Percentiles rank a stretch among this genome's conserved stretches.
Evolutionary conservation across 2,113 vertebrate species (phyloP).

Genomic region (Sturnira hondurensis): DNA sequence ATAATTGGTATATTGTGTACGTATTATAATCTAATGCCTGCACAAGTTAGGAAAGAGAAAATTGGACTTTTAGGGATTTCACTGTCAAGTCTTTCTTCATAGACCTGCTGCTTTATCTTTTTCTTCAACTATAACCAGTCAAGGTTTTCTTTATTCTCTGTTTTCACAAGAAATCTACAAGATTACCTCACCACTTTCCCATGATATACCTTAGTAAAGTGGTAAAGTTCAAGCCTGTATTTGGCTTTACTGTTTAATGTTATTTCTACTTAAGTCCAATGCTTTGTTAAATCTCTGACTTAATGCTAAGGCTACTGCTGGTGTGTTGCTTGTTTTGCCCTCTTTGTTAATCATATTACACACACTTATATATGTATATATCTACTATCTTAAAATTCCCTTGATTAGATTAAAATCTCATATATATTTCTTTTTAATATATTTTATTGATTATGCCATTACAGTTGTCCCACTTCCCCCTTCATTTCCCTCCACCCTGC

Average conservation of each 20-base stretch:
- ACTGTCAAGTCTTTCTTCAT: not conserved
- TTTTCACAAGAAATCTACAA: not conserved
- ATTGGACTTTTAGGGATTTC: not conserved
- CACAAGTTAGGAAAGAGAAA: not conserved
- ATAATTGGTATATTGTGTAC: not conserved
- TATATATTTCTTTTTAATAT: no score
- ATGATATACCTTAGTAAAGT: not conserved
- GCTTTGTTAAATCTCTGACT: not conserved
- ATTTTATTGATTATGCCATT: no score
- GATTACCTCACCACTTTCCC: not conserved
- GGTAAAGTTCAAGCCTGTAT: not conserved
- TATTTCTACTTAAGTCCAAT: not conserved
- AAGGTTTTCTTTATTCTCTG: not conserved
- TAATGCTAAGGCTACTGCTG: not conserved
- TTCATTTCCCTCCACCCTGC: no score
- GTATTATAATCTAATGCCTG: not conserved
- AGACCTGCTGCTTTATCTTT: not conserved
- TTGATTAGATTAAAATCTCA: not conserved
- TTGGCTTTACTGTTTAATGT: not conserved
- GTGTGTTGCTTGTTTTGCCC: not conserved
- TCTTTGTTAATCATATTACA: not conserved
- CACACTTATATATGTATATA: no score
- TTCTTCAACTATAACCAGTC: not conserved
- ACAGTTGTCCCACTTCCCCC: no score
- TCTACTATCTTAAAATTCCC: not conserved